Percentiles rank a stretch among this genome's conserved stretches.
Evolutionary conservation across 2,797 vertebrate species (phyloP).

Genomic region (Lagodon rhomboides): DNA sequence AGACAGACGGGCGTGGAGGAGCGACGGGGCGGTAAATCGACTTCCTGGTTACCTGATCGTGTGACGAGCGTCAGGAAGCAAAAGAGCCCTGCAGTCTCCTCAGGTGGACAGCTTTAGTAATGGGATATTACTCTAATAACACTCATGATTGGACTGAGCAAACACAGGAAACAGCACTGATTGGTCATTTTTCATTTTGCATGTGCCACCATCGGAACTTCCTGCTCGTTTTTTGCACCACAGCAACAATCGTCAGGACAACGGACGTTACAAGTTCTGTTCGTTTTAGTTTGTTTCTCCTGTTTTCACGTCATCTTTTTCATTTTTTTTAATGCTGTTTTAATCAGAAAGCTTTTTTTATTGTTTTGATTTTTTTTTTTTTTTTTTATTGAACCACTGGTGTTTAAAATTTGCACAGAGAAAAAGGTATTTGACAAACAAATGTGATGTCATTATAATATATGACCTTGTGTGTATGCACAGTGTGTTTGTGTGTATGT

Average conservation of each 20-base stretch:
- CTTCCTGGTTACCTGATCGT: slow-evolving; percentile 54
- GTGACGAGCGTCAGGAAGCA: slow-evolving; percentile 43
- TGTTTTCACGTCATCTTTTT: slow-evolving; percentile 35
- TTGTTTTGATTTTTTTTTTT: slow-evolving; percentile 80
- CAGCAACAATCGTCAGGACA: slow-evolving; percentile 37
- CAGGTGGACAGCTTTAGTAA: slow-evolving; percentile 62
- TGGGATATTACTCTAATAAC: slow-evolving; percentile 29
- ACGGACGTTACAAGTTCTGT: slow-evolving; percentile 17
- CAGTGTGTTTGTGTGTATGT: slow-evolving; percentile 38
- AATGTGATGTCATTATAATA: slow-evolving; percentile 81
- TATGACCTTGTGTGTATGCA: slow-evolving; percentile 70
- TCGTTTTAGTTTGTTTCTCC: slow-evolving; percentile 35
- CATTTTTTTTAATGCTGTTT: slow-evolving; percentile 61
- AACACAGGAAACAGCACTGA: slow-evolving; percentile 67
- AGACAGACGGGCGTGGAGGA: slow-evolving; percentile 82
- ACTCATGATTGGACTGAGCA: slow-evolving; percentile 74
- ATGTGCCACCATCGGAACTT: slow-evolving; percentile 58
- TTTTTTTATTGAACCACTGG: slow-evolving; percentile 93
- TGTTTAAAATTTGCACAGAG: slow-evolving; percentile 94
- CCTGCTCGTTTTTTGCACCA: slow-evolving; percentile 54
- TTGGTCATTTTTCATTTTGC: slow-evolving; percentile 53
- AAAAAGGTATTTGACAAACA: slow-evolving; percentile 84
- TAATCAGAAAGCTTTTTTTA: slow-evolving; percentile 47
- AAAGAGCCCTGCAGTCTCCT: slow-evolving; percentile 56
- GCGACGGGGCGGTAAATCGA: slow-evolving; percentile 76